A percentile compares a stretch with the other conserved stretches of the same genome.
Evolutionary conservation across 2,888 invertebrate species (phyloP).

Genomic region (Dorcus hopei): DNA sequence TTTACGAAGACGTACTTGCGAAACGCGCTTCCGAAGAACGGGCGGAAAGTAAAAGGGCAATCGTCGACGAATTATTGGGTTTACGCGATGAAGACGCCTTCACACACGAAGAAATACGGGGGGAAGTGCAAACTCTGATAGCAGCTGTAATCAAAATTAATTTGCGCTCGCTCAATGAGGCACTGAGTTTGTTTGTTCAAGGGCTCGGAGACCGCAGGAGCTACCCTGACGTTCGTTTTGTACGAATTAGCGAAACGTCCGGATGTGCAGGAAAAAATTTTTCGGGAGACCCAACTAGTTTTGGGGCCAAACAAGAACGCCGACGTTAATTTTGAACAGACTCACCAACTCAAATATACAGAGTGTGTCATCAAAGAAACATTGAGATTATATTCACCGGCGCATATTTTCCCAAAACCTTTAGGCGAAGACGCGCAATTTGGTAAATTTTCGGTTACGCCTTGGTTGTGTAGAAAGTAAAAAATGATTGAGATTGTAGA

Average conservation of each 20-base stretch:
- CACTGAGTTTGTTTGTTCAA: background rate
- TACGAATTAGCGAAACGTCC: constrained; percentile 10
- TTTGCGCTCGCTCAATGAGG: too few species aligned
- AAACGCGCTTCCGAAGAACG: too few species aligned
- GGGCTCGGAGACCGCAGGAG: constrained; percentile 28
- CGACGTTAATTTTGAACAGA: constrained; percentile 5
- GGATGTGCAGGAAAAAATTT: constrained; percentile 7
- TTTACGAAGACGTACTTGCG: too few species aligned
- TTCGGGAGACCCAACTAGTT: constrained; percentile 8
- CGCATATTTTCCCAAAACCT: constrained; percentile 18
- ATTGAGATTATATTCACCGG: constrained; percentile 10
- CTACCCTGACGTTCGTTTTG: constrained; percentile 21
- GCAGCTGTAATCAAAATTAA: too few species aligned
- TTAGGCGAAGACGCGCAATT: background rate
- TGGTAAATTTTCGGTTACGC: background rate
- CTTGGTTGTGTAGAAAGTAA: too few species aligned
- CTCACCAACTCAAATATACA: constrained; percentile 9
- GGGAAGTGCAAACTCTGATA: too few species aligned
- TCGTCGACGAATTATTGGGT: too few species aligned
- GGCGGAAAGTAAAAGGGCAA: too few species aligned
- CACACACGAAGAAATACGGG: too few species aligned
- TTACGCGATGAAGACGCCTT: too few species aligned
- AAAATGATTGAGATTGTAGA: too few species aligned
- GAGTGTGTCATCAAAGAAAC: constrained; percentile 16
- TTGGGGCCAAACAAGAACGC: constrained; percentile 1